phyloP scores from a whole-genome alignment of 2,797 vertebrate genomes.

The Taenioides sp. region DNA sequence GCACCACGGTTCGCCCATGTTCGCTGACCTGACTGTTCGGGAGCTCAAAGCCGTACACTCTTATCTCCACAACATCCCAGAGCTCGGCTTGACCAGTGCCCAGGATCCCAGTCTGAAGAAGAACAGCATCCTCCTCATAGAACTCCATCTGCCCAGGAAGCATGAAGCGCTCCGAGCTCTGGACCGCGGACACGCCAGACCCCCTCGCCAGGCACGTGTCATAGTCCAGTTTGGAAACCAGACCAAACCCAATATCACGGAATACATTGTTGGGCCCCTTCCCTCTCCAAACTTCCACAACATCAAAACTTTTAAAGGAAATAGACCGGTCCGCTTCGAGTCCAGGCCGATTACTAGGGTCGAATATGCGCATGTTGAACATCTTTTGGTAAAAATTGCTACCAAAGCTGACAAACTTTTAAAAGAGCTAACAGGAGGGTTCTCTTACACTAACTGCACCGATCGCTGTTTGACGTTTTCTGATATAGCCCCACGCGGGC shows the following conservation, averaged over 20 bases:
- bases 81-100: slow-evolving; percentile 75
- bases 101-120: slow-evolving; percentile 67
- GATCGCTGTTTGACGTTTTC: slow-evolving; percentile 84
- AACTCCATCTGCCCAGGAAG: slow-evolving; percentile 87
- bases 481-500: slow-evolving; percentile 85
- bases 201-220: slow-evolving; percentile 81
- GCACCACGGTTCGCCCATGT: slow-evolving; percentile 80
- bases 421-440: slow-evolving; percentile 81
- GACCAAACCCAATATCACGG: slow-evolving; percentile 81
- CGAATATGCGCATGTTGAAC: slow-evolving; percentile 79
- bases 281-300: slow-evolving; percentile 76
- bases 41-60: slow-evolving; percentile 81
- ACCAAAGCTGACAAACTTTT: slow-evolving; percentile 77
- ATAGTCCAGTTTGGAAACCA: slow-evolving; percentile 86
- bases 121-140: slow-evolving; percentile 89
- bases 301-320: slow-evolving; percentile 48
- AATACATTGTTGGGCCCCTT: slow-evolving; percentile 87
- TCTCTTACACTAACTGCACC: slow-evolving; percentile 79
- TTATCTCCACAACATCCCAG: slow-evolving; percentile 78
- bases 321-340: slow-evolving; percentile 66
- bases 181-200: slow-evolving; percentile 72
- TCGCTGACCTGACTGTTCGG: slow-evolving; percentile 79
- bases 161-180: slow-evolving; percentile 80
- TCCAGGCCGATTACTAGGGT: slow-evolving; percentile 74
- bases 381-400: slow-evolving; percentile 52